phyloP scores from a whole-genome alignment of 2,113 vertebrate species.

The Melozone crissalis region DNA sequence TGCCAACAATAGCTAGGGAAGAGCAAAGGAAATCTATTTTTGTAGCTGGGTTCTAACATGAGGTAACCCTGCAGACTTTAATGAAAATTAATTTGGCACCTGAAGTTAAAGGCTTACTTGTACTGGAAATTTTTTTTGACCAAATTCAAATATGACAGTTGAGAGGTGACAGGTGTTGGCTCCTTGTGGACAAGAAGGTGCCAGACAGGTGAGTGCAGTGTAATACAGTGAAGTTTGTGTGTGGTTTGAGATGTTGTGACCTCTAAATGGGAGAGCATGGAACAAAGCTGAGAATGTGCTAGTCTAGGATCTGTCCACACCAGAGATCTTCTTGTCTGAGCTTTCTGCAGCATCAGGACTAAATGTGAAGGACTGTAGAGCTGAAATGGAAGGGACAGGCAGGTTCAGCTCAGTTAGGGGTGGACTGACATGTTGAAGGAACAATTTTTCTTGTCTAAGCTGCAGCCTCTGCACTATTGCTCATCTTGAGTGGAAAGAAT shows the following conservation, averaged over 20 bases:
- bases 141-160: background rate
- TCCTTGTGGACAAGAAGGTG: background rate
- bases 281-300: background rate
- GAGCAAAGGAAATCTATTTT: conserved; percentile 17
- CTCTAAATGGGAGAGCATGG: background rate
- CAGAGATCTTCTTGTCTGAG: background rate
- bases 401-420: background rate
- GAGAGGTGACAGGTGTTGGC: background rate
- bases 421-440: background rate
- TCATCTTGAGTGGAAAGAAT: background rate
- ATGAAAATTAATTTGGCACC: background rate
- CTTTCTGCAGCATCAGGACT: background rate
- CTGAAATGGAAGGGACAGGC: background rate
- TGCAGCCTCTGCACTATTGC: background rate
- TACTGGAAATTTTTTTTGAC: background rate
- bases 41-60: background rate
- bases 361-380: background rate
- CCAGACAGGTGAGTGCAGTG: background rate
- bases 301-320: background rate
- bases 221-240: background rate
- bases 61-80: background rate
- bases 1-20: conserved; percentile 42
- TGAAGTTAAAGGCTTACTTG: background rate
- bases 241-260: background rate
- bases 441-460: background rate